Evolutionary conservation across 2,888 invertebrate genomes (phyloP), one percentile per base, ranked within the genome.

Genomic region (Ornithoptera alexandrae): DNA sequence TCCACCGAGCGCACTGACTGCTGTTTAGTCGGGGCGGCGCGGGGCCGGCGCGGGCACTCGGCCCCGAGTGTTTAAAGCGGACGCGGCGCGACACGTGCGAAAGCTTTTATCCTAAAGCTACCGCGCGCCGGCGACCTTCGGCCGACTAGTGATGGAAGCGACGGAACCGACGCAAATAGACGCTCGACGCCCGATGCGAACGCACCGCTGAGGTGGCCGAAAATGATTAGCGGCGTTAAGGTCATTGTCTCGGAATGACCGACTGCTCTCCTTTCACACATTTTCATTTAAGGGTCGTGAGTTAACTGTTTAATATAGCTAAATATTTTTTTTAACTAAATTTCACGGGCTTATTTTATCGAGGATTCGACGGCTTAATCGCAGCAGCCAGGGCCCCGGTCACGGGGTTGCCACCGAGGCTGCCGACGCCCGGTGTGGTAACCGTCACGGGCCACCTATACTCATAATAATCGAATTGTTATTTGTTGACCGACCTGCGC

Each of bases 81-180:
- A 71, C 71, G 65, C 66, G 65, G 84, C 83, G 81, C 81, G 75
- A 80, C 71, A 74, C 73, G 84, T 84, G 81, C 81, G 74, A 79
- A 84, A 81, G 84, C 86, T 87, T 87, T 88, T 86, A 86, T 80
- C 83, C 82, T 79, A 70, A 67, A 65, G 64, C 70, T 60, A 67
- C 56, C 70, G 67, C 70, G 61, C 67, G 60, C 64, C 61, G 56
- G 56, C 65, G 61, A 67, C 67, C 70, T 67, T 70, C 60, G 57
- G 42, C 24, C 64, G 56, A 56, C 70, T 70, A 50, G 63, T 63
- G 70, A 70, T 66, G 67, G 59, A 67, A 63, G 60, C 62, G 67
- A 63, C 70, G 67, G 53, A 64, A 67, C 63, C 62, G 67, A 63
- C 70, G 30, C 56, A 70, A 70, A 70, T 70, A 70, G 66, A 70